Conservation (phyloP, 2,888 invertebrate species). For the Incurvaria masculella region DNA sequence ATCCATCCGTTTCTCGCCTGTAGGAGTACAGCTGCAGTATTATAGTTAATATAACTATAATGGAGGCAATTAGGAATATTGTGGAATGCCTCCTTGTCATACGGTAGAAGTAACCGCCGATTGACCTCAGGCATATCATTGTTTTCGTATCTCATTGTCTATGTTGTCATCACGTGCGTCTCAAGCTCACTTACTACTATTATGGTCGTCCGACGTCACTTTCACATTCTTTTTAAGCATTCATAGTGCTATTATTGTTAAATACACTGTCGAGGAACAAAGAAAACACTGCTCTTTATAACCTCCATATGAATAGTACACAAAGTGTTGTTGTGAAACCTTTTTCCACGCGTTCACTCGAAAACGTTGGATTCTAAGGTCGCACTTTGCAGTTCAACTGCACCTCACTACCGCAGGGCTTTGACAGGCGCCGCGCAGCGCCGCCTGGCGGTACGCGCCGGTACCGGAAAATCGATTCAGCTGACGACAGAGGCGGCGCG, state of each 20-base stretch:
- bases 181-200: too few relatives aligned
- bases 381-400: too few relatives aligned
- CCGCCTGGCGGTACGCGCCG: slow-evolving; percentile 21
- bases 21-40: slow-evolving; percentile 39
- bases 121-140: slow-evolving; percentile 42
- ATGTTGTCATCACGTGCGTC: background rate
- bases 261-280: too few relatives aligned
- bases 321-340: too few relatives aligned
- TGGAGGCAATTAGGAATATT: slow-evolving; percentile 29
- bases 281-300: too few relatives aligned
- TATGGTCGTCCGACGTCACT: too few relatives aligned
- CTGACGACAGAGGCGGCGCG: background rate
- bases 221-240: too few relatives aligned
- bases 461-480: slow-evolving; percentile 32
- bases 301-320: too few relatives aligned
- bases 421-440: slow-evolving; percentile 40
- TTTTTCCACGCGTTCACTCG: too few relatives aligned
- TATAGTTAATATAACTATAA: slow-evolving; percentile 31
- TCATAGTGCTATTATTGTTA: too few relatives aligned
- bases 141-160: slow-evolving; percentile 37
- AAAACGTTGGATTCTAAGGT: too few relatives aligned
- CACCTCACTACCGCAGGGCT: background rate
- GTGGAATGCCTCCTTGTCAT: slow-evolving; percentile 40
- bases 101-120: slow-evolving; percentile 43
- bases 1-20: slow-evolving; percentile 25